Conservation (phyloP, 92 coral and sea anemone genomes). For the Hydrozoanthus gracilis region DNA sequence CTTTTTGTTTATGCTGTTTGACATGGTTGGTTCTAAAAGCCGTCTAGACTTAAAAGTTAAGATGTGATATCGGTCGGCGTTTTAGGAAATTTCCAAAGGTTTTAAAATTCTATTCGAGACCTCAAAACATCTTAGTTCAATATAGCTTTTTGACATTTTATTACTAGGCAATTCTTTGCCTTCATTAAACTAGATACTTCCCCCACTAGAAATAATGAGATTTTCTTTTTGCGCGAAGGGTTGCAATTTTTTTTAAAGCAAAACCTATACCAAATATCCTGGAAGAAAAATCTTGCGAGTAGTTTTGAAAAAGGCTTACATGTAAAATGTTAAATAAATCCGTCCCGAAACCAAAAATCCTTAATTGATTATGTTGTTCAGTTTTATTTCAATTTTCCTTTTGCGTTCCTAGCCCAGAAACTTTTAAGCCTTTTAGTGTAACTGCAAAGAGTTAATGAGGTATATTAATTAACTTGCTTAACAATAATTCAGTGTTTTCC, state of each 20-base stretch:
- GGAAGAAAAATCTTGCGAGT: too few species aligned
- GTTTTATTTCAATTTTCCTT: background rate
- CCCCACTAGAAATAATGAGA: too few species aligned
- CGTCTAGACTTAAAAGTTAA: background rate
- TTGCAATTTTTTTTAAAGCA: too few species aligned
- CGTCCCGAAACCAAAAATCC: too few species aligned
- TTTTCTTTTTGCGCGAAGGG: too few species aligned
- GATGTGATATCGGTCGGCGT: constrained; percentile 33
- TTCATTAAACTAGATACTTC: too few species aligned
- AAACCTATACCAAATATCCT: too few species aligned
- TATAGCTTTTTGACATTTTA: background rate
- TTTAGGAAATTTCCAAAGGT: constrained; percentile 31
- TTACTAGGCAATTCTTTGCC: background rate
- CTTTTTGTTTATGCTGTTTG: constrained; percentile 25
- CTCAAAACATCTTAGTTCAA: constrained; percentile 14
- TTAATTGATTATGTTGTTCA: background rate
- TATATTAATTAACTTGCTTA: too few species aligned
- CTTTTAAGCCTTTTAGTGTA: background rate
- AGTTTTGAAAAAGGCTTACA: too few species aligned
- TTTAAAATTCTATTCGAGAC: constrained; percentile 21
- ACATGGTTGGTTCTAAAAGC: constrained; percentile 8
- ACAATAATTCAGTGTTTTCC: too few species aligned
- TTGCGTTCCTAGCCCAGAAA: background rate
- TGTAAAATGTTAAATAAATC: too few species aligned
- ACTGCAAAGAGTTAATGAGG: too few species aligned